Evolutionary conservation across 2,888 invertebrate species (phyloP).

Genomic region (Cabera pusaria): DNA sequence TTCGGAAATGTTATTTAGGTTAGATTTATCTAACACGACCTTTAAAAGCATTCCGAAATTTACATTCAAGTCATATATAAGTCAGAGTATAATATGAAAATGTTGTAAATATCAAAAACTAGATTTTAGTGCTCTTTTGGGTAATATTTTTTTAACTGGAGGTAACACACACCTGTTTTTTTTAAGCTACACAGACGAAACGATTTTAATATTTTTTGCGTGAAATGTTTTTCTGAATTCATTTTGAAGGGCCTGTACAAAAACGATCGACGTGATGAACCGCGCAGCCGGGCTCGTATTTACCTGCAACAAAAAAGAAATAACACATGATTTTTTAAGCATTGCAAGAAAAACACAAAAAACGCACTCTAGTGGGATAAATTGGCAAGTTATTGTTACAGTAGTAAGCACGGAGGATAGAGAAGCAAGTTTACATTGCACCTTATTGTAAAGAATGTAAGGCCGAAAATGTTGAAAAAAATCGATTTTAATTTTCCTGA

Average conservation of each 20-base stretch:
- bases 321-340: slow-evolving; percentile 15
- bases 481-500: slow-evolving; percentile 17
- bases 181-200: slow-evolving; percentile 9
- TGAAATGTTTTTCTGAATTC: slow-evolving; percentile 14
- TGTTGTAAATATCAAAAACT: too few relatives aligned
- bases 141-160: slow-evolving; percentile 13
- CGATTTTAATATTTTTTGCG: slow-evolving; percentile 10
- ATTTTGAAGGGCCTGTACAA: slow-evolving; percentile 20
- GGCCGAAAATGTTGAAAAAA: slow-evolving; percentile 10
- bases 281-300: slow-evolving; percentile 10
- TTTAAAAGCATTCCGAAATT: too few relatives aligned
- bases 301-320: slow-evolving; percentile 38
- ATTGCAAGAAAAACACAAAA: slow-evolving; percentile 10
- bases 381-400: slow-evolving; percentile 15
- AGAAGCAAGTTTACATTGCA: neutral
- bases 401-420: too few relatives aligned
- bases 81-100: too few relatives aligned
- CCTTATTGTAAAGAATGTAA: slow-evolving; percentile 5
- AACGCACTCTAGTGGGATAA: slow-evolving; percentile 1
- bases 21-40: slow-evolving; percentile 24
- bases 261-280: slow-evolving; percentile 17
- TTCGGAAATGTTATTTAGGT: slow-evolving; percentile 25
- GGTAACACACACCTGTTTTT: slow-evolving; percentile 5
- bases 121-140: too few relatives aligned
- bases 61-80: too few relatives aligned